Conservation (phyloP, 2,888 invertebrate genomes). For the Drosophila prostipennis region DNA sequence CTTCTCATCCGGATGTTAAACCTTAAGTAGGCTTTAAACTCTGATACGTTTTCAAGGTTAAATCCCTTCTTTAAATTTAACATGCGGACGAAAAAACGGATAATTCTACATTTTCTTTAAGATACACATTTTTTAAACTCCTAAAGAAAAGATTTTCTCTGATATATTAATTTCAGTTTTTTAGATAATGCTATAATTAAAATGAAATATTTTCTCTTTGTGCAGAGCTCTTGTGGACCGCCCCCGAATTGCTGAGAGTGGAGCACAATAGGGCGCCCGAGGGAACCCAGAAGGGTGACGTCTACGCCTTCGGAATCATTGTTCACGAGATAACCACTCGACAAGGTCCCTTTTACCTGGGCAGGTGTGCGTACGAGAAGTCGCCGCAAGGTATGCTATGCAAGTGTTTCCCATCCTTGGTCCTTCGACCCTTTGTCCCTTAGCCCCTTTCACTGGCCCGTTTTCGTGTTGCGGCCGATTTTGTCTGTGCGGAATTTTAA, state of each 20-base stretch:
- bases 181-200: not conserved
- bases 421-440: not conserved
- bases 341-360: slow-evolving; percentile 94
- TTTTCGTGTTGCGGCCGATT: slow-evolving; percentile 28
- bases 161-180: not conserved
- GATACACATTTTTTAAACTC: not conserved
- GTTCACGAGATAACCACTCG: slow-evolving; percentile 96
- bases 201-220: not conserved
- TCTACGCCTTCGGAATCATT: slow-evolving; percentile 97
- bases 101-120: too few species aligned
- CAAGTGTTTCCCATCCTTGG: slow-evolving; percentile 5
- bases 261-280: slow-evolving; percentile 87
- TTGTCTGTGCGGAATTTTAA: slow-evolving; percentile 33
- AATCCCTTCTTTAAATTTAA: too few species aligned
- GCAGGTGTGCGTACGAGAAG: slow-evolving; percentile 87
- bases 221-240: slow-evolving; percentile 94
- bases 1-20: too few species aligned
- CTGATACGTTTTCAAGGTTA: too few species aligned
- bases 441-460: not conserved
- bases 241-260: slow-evolving; percentile 93
- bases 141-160: not conserved
- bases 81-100: too few species aligned
- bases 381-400: slow-evolving; percentile 88
- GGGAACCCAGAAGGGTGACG: slow-evolving; percentile 95
- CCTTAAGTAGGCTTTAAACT: too few species aligned